Base-by-base conservation (phyloP, 2,113 vertebrate species). In the Psephotus haematonotus region DNA sequence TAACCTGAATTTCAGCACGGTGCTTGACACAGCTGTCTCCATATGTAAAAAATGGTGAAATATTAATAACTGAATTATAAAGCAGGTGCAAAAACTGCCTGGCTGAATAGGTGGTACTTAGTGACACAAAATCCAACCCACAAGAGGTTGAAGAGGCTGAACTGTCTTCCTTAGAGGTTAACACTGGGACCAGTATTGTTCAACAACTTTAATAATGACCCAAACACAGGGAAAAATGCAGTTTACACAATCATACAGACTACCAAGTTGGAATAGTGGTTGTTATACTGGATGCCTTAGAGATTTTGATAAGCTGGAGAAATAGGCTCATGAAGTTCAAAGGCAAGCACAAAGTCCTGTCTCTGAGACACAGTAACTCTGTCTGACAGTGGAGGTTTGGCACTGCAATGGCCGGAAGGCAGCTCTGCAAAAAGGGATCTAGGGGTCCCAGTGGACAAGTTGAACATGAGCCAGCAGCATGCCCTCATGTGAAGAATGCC, bases 401-500 rank as follows among this genome's bases (percentile, higher is more conserved):
- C 4, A 4, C 10, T 17, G 14, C 71, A 79, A 23, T 7, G 14
- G n/a, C 62, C n/a, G 7, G 15, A 85, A 93, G 91, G 13, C 25
- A 80, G 37, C 31, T 10, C 65, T 59, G 17, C 33, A 67, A 59
- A 46, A 39, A 29, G 31, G 10, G 20, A 35, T 10, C 39, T 47
- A 37, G 9, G 20, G 4, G 9, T 43, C 47, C 24, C 46, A 13
- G 17, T 9, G 6, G 41, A 52, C 6, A 14, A 88, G 35, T 2
- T 57, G 49, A 80, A 65, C 24, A 7, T 0, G 1, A 29, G 10
- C 7, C 59, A 86, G 44, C 41, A 72, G 37, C 0, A 1, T 2
- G 29, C 8, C 25, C 25, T 22, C 17, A 12, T 0, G 1, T 16
- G 22, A 85, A 68, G 17, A 75, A 57, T 3, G 13, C 9, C 31